Conservation (phyloP, 2,113 vertebrate species). For the Neoarius graeffei region DNA sequence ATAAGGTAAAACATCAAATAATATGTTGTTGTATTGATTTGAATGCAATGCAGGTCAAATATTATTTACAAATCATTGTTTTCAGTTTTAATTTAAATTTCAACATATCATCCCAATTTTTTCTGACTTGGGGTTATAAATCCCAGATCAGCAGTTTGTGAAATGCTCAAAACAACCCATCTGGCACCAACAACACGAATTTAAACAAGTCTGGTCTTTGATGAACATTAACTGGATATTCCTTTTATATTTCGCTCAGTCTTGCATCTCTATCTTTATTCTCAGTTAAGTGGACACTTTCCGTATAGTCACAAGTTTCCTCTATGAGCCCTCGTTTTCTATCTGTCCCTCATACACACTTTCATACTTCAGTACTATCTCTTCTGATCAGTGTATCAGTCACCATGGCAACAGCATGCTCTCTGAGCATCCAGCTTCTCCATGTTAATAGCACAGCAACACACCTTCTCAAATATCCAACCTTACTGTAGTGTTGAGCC, state of each 20-base stretch:
- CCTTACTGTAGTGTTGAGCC: not conserved
- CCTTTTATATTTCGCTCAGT: not conserved
- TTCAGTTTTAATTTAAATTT: no score
- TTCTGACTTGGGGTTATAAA: no score
- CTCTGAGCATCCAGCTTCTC: slow-evolving; percentile 11
- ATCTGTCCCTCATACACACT: slow-evolving; percentile 6
- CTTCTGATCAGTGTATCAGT: slow-evolving; percentile 43
- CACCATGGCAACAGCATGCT: slow-evolving; percentile 49
- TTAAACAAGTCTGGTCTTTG: no score
- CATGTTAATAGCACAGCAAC: slow-evolving; percentile 28
- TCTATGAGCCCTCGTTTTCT: not conserved
- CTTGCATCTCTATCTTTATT: slow-evolving; percentile 36
- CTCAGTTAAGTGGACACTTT: slow-evolving; percentile 20
- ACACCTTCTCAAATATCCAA: slow-evolving; percentile 10
- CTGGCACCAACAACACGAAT: no score
- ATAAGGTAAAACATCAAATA: no score
- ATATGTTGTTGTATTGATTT: no score
- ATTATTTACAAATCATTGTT: no score
- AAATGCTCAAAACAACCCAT: no score
- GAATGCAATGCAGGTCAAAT: no score
- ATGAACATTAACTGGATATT: no score
- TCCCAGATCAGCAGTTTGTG: no score
- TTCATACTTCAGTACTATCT: slow-evolving; percentile 16
- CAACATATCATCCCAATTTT: no score
- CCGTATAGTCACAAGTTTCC: slow-evolving; percentile 15